Evolutionary conservation across 2,888 invertebrate genomes (phyloP).

Genomic region (Oligia strigilis): DNA sequence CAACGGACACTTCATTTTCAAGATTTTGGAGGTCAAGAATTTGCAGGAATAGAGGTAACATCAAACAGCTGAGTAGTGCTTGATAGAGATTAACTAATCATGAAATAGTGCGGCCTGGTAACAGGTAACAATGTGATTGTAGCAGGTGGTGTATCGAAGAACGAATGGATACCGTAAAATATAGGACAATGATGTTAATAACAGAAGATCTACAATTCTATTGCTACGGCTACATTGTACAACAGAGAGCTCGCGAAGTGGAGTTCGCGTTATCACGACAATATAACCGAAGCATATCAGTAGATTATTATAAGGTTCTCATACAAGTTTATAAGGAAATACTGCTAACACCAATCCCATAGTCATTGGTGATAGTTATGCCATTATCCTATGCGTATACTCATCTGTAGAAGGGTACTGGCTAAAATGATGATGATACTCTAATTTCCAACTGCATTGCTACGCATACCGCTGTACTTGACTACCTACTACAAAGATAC

Average conservation of each 20-base stretch:
- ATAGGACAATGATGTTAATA: neutral
- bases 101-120: neutral
- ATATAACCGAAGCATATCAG: neutral
- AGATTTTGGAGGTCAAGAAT: slow-evolving; percentile 13
- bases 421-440: neutral
- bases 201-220: neutral
- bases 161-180: neutral
- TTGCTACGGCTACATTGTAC: too few relatives aligned
- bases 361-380: neutral
- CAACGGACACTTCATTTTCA: slow-evolving; percentile 1
- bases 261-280: neutral
- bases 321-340: neutral
- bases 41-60: neutral
- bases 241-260: too few relatives aligned
- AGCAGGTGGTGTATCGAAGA: neutral
- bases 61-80: neutral
- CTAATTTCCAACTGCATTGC: neutral
- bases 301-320: neutral
- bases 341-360: neutral
- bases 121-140: neutral
- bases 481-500: slow-evolving; percentile 10
- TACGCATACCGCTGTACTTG: neutral
- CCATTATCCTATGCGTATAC: neutral
- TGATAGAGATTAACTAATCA: neutral
- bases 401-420: neutral